Base-by-base conservation (phyloP, 2,113 vertebrate species). In the Nycticebus coucang region DNA sequence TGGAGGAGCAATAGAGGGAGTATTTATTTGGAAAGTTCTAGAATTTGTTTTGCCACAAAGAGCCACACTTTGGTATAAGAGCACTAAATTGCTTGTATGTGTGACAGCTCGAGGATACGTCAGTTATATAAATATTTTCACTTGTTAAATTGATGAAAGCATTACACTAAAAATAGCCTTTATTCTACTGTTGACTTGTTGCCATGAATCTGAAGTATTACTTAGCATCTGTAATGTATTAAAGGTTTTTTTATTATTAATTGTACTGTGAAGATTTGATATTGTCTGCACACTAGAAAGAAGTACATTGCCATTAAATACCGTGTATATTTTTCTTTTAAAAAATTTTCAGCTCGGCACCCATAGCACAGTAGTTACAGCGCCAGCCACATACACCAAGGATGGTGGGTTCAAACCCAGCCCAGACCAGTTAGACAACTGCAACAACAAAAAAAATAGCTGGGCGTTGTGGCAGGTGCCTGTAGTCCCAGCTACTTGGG, bases 181-280 rank as follows among this genome's bases (percentile, higher is more conserved):
- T 77, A 82, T 91, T 78, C 62, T 91, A 37, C 72, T 92, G 53
- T 59, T 84, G 37, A 21, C 94, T 59, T 75, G 26, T 82, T 91
- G 59, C 22, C 79, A 88, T 87, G 41, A 77, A 37, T 77, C 88
- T 83, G 64, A 89, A 87, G 26, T 83, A 55, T 89, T 94, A 82
- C 53, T 93, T 93, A 83, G 22, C 53, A 93, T 91, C 53, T 94
- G 41, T 85, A 94, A 82, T 83, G 30, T 91, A 64, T 81, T 53
- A 78, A 71, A 84, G 13, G 9, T 94, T 92, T 79, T 89, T 66
- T 81, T n/a, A 79, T 45, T 64, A 45, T 21, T 55, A 92, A 64
- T 50, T 78, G 2, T 59, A 35, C 21, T 37, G 4, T 81, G 53
- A 92, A 60, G 22, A 94, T 50, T 87, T 57, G 45, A 7, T 84